A percentile compares a stretch with the other conserved stretches of the same genome.
Evolutionary conservation across 2,113 vertebrate genomes (phyloP).

Genomic region (Pimephales promelas): DNA sequence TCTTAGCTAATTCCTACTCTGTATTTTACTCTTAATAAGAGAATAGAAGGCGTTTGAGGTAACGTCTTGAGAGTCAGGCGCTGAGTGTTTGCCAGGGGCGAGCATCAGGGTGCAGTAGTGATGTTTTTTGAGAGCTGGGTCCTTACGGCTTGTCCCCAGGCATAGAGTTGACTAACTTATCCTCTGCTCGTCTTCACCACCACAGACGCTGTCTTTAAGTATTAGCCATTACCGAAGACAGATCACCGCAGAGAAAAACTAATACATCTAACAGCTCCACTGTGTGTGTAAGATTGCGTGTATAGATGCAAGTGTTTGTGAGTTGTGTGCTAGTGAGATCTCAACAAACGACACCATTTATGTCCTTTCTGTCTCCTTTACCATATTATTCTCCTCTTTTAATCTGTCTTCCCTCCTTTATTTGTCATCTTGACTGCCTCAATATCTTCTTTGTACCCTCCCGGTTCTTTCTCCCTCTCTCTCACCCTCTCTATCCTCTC

Average conservation of each 20-base stretch:
- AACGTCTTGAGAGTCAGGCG: constrained; percentile 8
- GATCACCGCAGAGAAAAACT: constrained; percentile 47
- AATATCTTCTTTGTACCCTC: constrained; percentile 12
- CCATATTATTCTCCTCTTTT: constrained; percentile 36
- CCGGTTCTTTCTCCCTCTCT: constrained; percentile 21
- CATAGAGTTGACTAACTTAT: constrained; percentile 49
- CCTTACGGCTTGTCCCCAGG: constrained; percentile 52
- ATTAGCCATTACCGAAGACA: constrained; percentile 53
- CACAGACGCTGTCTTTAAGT: constrained; percentile 30
- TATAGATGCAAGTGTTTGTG: neutral
- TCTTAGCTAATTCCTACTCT: neutral
- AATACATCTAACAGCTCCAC: constrained; percentile 39
- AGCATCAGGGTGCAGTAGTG: constrained; percentile 29
- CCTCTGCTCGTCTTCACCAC: constrained; percentile 53
- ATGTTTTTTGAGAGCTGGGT: constrained; percentile 16
- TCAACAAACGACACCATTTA: constrained; percentile 29
- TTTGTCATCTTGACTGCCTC: constrained; percentile 27
- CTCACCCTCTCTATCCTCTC: constrained; percentile 17
- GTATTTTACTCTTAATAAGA: constrained; percentile 22
- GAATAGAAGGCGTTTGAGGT: constrained; percentile 21
- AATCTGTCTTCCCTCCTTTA: constrained; percentile 40
- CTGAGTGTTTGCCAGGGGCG: constrained; percentile 16
- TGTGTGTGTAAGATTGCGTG: neutral
- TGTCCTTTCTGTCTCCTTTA: constrained; percentile 13
- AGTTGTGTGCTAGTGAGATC: constrained; percentile 19